phyloP scores from a whole-genome alignment of 2,797 vertebrate species.

The Rhinoraja longicauda region DNA sequence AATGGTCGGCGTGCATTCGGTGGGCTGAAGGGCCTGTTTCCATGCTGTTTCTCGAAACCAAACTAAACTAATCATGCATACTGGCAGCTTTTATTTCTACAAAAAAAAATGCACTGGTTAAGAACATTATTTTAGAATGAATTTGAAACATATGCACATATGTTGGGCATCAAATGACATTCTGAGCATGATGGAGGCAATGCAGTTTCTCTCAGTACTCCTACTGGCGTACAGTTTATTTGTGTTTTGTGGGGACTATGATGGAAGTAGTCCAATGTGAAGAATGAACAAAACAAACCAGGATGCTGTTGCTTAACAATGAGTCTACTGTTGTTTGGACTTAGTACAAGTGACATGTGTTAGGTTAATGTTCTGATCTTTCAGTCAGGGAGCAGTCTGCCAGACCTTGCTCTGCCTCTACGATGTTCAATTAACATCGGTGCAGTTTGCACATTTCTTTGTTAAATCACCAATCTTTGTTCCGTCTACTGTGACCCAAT shows the following conservation, averaged over 20 bases:
- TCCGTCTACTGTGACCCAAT: background rate
- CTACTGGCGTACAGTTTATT: background rate
- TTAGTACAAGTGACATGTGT: conserved; percentile 4
- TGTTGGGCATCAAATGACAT: background rate
- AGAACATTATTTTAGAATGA: background rate
- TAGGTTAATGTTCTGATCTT: background rate
- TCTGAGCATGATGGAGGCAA: background rate
- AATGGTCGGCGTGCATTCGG: too few relatives aligned
- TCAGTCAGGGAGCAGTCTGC: conserved; percentile 21
- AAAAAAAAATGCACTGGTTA: too few relatives aligned
- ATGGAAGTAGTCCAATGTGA: background rate
- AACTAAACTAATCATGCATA: too few relatives aligned
- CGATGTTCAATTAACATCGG: background rate
- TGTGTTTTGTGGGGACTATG: background rate
- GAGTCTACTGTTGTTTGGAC: background rate
- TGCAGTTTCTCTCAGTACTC: background rate
- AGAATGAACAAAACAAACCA: background rate
- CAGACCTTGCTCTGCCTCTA: background rate
- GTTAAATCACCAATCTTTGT: conserved; percentile 1
- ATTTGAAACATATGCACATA: background rate
- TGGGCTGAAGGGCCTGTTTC: too few relatives aligned
- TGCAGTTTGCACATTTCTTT: background rate
- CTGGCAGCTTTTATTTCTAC: too few relatives aligned
- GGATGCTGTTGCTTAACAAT: background rate
- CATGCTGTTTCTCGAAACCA: too few relatives aligned